A percentile compares a stretch with the other conserved stretches of the same genome.
phyloP scores from a whole-genome alignment of 1,140 invertebrate genomes.

The Drosophila nebulosa region DNA sequence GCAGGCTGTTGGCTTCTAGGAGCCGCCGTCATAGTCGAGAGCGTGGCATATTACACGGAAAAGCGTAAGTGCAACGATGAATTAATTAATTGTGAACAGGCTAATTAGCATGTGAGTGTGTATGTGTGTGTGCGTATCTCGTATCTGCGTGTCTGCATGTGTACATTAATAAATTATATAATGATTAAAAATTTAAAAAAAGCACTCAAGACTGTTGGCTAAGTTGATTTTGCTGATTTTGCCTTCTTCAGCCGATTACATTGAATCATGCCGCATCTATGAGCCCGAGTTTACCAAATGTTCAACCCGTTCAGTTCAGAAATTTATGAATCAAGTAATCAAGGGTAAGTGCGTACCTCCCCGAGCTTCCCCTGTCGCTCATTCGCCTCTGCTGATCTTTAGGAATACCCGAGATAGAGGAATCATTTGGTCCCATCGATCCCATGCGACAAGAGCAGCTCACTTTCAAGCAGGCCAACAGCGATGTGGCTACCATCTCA shows the following conservation, averaged over 20 bases:
- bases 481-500: conserved; percentile 84
- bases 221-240: neutral
- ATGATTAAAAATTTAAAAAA: conserved; percentile 4
- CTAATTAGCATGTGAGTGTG: conserved; percentile 13
- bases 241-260: conserved; percentile 83
- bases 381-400: neutral
- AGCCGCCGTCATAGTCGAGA: conserved; percentile 83
- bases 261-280: conserved; percentile 84
- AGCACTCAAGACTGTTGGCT: neutral
- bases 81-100: conserved; percentile 25
- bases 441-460: conserved; percentile 60
- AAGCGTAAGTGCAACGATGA: conserved; percentile 53
- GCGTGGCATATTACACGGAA: conserved; percentile 50
- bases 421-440: conserved; percentile 74
- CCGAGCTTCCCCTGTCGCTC: too few species aligned
- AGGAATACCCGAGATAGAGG: conserved; percentile 60
- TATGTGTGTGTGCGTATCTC: neutral
- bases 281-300: conserved; percentile 84
- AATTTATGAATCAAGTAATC: conserved; percentile 83
- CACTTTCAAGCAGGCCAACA: conserved; percentile 46
- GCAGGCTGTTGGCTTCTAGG: conserved; percentile 71
- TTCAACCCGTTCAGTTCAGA: conserved; percentile 83
- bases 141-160: neutral
- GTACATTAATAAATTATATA: conserved; percentile 6
- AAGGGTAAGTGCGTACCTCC: conserved; percentile 77